Conservation (phyloP, 2,797 vertebrate species). For the Erpetoichthys calabaricus region DNA sequence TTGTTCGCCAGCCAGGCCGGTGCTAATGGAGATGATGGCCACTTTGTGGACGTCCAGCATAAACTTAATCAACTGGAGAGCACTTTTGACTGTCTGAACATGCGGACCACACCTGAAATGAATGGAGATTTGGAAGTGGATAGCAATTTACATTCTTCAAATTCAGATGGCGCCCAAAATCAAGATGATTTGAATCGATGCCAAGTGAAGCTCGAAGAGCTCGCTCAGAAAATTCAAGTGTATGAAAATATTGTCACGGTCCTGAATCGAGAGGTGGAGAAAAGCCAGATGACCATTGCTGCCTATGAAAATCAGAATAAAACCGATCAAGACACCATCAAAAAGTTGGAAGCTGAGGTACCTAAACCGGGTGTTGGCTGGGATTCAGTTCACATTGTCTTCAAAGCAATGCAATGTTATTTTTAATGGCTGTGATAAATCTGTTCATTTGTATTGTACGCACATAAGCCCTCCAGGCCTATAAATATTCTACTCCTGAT, state of each 20-base stretch:
- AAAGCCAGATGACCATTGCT: constrained; percentile 38
- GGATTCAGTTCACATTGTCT: too few species aligned
- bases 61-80: constrained; percentile 14
- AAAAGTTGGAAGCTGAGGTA: constrained; percentile 55
- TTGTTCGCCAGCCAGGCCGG: constrained; percentile 12
- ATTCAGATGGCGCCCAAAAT: constrained; percentile 20
- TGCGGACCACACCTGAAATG: constrained; percentile 21
- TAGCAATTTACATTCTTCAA: constrained; percentile 18
- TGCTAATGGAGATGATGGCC: constrained; percentile 4
- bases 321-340: constrained; percentile 43
- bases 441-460: too few species aligned
- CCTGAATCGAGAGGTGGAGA: constrained; percentile 64
- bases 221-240: constrained; percentile 56
- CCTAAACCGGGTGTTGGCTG: constrained; percentile 3
- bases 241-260: constrained; percentile 65
- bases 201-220: constrained; percentile 43
- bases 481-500: too few species aligned
- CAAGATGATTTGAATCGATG: constrained; percentile 25
- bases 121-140: constrained; percentile 30
- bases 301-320: constrained; percentile 48
- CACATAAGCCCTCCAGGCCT: too few species aligned
- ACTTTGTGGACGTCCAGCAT: not conserved
- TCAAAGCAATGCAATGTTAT: too few species aligned
- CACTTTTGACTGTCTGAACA: constrained; percentile 27
- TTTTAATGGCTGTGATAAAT: too few species aligned